phyloP scores from a whole-genome alignment of 2,888 invertebrate species.

The Matsumyia berberina region DNA sequence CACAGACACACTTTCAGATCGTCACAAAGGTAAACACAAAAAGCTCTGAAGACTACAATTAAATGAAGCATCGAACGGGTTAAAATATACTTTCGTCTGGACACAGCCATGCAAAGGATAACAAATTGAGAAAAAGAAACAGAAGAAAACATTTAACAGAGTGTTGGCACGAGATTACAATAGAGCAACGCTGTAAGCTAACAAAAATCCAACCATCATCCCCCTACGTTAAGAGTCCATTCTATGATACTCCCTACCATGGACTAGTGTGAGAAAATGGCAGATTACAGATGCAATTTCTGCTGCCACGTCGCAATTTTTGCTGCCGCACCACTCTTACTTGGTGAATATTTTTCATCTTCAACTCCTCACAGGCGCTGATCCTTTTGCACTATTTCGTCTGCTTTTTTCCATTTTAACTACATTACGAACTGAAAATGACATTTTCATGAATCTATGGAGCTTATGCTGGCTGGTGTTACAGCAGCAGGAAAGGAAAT shows the following conservation, averaged over 20 bases:
- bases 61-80: slow-evolving; percentile 43
- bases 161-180: slow-evolving; percentile 62
- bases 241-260: slow-evolving; percentile 23
- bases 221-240: slow-evolving; percentile 3
- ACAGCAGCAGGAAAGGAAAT: slow-evolving; percentile 53
- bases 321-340: slow-evolving; percentile 22
- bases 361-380: slow-evolving; percentile 6
- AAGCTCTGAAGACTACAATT: slow-evolving; percentile 24
- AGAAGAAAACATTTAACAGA: slow-evolving; percentile 57
- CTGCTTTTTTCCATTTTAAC: slow-evolving; percentile 31
- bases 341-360: slow-evolving; percentile 45
- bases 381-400: slow-evolving; percentile 31
- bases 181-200: slow-evolving; percentile 39
- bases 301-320: slow-evolving; percentile 1
- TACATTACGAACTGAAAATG: slow-evolving; percentile 43
- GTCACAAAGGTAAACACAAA: slow-evolving; percentile 36
- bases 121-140: slow-evolving; percentile 29
- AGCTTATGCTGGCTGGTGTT: slow-evolving; percentile 65
- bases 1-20: background rate
- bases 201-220: slow-evolving; percentile 3
- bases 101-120: slow-evolving; percentile 26
- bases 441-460: slow-evolving; percentile 67
- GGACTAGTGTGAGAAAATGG: slow-evolving; percentile 18
- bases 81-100: slow-evolving; percentile 27
- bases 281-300: slow-evolving; percentile 52